Evolutionary conservation across 1,140 invertebrate species (phyloP).

Genomic region (Dreissena rostriformis): DNA sequence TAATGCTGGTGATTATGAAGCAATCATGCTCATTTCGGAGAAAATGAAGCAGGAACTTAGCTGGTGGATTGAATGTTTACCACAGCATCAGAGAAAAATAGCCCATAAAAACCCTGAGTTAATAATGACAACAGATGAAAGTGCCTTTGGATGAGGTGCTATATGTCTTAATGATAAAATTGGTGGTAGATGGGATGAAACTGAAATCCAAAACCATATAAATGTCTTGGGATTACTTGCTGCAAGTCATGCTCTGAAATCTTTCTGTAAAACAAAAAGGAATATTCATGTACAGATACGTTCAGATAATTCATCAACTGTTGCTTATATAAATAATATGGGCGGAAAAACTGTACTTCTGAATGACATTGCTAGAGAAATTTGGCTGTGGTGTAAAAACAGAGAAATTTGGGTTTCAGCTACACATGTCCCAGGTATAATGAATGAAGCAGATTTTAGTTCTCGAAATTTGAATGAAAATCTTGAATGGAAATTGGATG

Average conservation of each 20-base stretch:
- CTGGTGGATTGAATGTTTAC: conserved; percentile 35
- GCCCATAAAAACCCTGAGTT: neutral
- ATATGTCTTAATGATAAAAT: conserved; percentile 23
- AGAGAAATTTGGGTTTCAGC: too few species aligned
- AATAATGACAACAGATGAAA: conserved; percentile 25
- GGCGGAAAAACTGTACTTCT: too few species aligned
- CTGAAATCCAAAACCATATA: conserved; percentile 22
- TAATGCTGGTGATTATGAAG: conserved; percentile 11
- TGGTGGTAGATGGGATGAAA: conserved; percentile 29
- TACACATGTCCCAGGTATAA: too few species aligned
- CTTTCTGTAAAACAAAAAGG: too few species aligned
- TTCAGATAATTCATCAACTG: too few species aligned
- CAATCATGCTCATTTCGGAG: neutral
- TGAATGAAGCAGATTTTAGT: too few species aligned
- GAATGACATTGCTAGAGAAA: too few species aligned
- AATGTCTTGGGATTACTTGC: conserved; percentile 24
- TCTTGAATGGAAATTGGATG: too few species aligned
- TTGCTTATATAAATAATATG: too few species aligned
- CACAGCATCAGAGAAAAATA: conserved; percentile 17
- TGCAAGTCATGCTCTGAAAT: conserved; percentile 1
- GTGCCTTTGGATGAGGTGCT: conserved; percentile 18
- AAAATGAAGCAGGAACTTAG: neutral
- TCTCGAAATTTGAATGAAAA: too few species aligned
- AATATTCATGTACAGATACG: too few species aligned
- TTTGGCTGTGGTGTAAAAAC: too few species aligned